Conservation (phyloP, 2,888 invertebrate genomes). For the Isotomurus palustris region DNA sequence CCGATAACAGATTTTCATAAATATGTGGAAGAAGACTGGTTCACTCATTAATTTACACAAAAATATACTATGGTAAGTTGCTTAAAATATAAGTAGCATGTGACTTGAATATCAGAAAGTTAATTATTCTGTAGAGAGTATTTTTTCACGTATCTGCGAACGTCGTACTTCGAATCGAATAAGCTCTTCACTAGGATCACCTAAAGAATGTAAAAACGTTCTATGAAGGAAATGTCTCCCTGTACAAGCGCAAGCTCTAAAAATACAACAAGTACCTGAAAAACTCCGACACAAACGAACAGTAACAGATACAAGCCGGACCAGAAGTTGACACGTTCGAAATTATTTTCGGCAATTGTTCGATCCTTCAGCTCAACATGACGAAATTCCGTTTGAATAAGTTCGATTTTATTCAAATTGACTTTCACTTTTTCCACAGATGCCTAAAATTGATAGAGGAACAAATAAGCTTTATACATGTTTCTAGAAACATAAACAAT, state of each 20-base stretch:
- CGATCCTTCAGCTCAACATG: conserved; percentile 76
- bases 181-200: conserved; percentile 73
- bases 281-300: conserved; percentile 66
- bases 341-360: conserved; percentile 74
- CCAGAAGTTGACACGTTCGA: conserved; percentile 73
- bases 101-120: no score
- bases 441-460: conserved; percentile 54
- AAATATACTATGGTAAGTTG: not conserved
- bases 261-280: conserved; percentile 51
- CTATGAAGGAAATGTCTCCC: conserved; percentile 1
- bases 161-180: conserved; percentile 57
- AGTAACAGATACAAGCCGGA: conserved; percentile 67
- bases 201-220: conserved; percentile 51
- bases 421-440: conserved; percentile 61
- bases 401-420: conserved; percentile 59
- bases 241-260: not conserved
- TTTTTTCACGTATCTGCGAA: conserved; percentile 6
- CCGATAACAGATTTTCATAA: no score
- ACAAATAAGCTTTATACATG: no score
- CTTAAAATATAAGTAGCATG: not conserved
- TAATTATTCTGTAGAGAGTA: conserved; percentile 2
- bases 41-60: not conserved
- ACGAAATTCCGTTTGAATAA: conserved; percentile 65
- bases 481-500: not conserved
- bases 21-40: no score